phyloP scores from a whole-genome alignment of 2,888 invertebrate species.

The Acanthosepion lycidas region DNA sequence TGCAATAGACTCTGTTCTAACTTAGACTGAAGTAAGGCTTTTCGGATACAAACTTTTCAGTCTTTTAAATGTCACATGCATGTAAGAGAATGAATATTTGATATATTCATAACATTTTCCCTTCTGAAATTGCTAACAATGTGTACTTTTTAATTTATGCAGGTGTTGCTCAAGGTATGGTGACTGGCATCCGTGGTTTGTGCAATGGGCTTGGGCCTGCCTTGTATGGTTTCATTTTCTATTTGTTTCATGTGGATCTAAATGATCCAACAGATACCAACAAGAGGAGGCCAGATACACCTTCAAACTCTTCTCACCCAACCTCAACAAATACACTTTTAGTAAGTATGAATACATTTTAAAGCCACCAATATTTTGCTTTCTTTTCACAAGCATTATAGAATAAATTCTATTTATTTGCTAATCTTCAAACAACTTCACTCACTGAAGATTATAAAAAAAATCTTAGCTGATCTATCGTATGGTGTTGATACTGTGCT shows the following conservation, averaged over 20 bases:
- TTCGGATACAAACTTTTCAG: too few relatives aligned
- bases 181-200: constrained; percentile 97
- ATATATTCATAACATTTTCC: neutral
- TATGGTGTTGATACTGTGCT: too few relatives aligned
- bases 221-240: constrained; percentile 98
- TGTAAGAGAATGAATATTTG: too few relatives aligned
- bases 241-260: constrained; percentile 97
- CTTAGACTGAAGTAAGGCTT: too few relatives aligned
- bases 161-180: constrained; percentile 88
- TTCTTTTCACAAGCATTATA: too few relatives aligned
- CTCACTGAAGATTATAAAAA: too few relatives aligned
- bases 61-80: too few relatives aligned
- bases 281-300: neutral
- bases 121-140: neutral
- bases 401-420: too few relatives aligned
- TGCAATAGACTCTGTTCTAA: too few relatives aligned
- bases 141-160: constrained; percentile 50
- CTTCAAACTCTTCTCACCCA: constrained; percentile 38
- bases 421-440: too few relatives aligned
- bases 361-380: neutral
- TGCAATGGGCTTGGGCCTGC: constrained; percentile 99
- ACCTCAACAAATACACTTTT: constrained; percentile 43
- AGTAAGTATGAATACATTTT: constrained; percentile 6
- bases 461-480: too few relatives aligned
- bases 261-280: constrained; percentile 75